Evolutionary conservation across 2,113 vertebrate genomes (phyloP), one percentile per base, ranked within the genome.

Genomic region (Phaethornis superciliosus): DNA sequence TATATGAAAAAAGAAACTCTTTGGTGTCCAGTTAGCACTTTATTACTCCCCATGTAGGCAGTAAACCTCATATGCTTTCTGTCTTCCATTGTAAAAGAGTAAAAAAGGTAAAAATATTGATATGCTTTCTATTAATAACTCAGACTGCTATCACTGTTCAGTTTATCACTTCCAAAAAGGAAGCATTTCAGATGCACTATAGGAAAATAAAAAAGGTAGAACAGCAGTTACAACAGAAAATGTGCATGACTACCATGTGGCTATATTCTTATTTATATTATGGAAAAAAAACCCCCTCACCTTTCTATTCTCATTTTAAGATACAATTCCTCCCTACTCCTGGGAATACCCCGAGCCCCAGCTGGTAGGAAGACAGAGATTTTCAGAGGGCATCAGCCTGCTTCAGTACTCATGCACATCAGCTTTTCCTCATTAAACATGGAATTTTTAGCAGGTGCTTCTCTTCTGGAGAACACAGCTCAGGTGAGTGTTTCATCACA

Each of bases 151-250:
- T 32, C 9, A 2, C 30, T 47, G 9, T 68, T 88, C 58, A 32
- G 40, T 81, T 79, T 60, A 81, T 78, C 24, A 51, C 28, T 88
- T 93, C 68, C 56, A 51, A 88, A 72, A 81, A 32, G 23, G 52
- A 56, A 52, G 59, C 1, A 27, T 63, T 89, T 49, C 85, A 96
- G 90, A 89, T 79, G 24, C 6, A 65, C 81, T 83, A 40, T 35
- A 83, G 33, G 64, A 58, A 24, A 54, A 93, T 68, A 58, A 24
- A 54, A 93, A 52, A 10, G 10, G 30, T 19, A 54, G 58, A 91
- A 68, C 27, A 90, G 81, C 55, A 67, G 51, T 93, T 89, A 90
- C 22, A 88, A 78, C n/a, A 87, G 60, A 81, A 81, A 55, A 63
- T 62, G 83, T 81, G 14, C 60, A 26, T 30, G 87, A 84, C 77